Evolutionary conservation across 2,888 invertebrate species (phyloP), one percentile per base, ranked within the genome.

Genomic region (Uloborus plumipes): DNA sequence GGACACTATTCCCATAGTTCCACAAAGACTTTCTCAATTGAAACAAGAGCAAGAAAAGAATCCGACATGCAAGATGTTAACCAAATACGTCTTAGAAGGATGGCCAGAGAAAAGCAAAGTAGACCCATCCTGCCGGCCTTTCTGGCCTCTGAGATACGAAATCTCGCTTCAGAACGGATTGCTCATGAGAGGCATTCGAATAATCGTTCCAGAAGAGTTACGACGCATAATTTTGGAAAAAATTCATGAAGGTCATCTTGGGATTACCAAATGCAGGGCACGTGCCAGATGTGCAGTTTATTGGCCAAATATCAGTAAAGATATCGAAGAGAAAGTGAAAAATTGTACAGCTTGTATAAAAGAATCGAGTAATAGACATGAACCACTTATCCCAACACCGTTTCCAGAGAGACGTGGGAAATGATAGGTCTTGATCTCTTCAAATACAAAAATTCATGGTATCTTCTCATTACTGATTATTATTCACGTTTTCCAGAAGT

Each of bases 151-250:
- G 84, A 84, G 76, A 64, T 70, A 62, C 50, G 81, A 85, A 72
- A 51, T 81, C 31, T 31, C 58, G 55, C 26, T 16, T n/a, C 84
- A 84, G 50, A 73, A 66, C 50, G 66, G 66, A 0, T 22, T 66
- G 47, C 47, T 66, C 15, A 66, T 66, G 75, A 53, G 78, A 74
- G 18, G 86, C 86, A 74, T 85, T 85, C n/a, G 59, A 59, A 59
- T 59, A 20, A 20, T 59, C 14, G 20, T 20, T 7, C 59, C 59
- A 6, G n/a, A 20, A 3, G 6, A 2, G 3, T 18, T 20, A 9
- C 59, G 20, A 59, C n/a, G 13, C 22, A 1, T 6, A 6, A 59
- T 59, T 20, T 26, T 59, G 15, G 22, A 59, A 6, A 59, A 20
- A 20, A 55, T 55, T 9, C 55, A 55, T 20, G 55, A 55, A 15